Evolutionary conservation across 2,797 vertebrate species (phyloP).

Genomic region (Zalophus californianus): DNA sequence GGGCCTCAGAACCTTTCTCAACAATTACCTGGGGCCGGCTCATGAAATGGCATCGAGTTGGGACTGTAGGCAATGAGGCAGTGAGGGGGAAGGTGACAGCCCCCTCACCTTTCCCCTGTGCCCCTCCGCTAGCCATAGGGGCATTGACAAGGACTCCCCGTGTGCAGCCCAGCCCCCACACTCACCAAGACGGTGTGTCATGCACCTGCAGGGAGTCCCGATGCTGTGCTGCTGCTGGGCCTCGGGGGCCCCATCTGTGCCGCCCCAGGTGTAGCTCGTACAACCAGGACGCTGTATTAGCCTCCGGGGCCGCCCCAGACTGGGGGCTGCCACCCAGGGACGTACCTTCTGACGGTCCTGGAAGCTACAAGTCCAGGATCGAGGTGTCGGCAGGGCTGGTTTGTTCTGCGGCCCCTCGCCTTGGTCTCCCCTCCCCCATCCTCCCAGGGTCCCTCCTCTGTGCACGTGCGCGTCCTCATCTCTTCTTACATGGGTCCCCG

Average conservation of each 20-base stretch:
- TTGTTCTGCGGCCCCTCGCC: neutral
- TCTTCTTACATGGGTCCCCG: neutral
- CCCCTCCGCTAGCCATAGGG: neutral
- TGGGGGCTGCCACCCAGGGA: neutral
- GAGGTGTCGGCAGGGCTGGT: neutral
- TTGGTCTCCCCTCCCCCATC: neutral
- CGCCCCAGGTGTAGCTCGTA: too few relatives aligned
- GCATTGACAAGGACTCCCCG: neutral
- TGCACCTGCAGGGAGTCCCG: rapidly evolving
- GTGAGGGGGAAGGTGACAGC: neutral
- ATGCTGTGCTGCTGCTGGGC: neutral
- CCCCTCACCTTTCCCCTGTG: neutral
- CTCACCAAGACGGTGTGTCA: neutral
- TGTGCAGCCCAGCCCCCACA: neutral
- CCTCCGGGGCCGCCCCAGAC: neutral
- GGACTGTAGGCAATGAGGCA: neutral
- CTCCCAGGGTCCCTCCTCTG: neutral
- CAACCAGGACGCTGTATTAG: too few relatives aligned
- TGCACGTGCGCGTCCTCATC: neutral
- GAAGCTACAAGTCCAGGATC: neutral
- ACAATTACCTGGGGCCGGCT: neutral
- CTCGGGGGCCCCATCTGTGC: neutral
- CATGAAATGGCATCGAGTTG: neutral
- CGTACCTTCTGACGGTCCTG: neutral
- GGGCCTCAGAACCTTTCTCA: neutral